Conservation (phyloP, 92 coral and sea anemone genomes). For the Ricordea florida region DNA sequence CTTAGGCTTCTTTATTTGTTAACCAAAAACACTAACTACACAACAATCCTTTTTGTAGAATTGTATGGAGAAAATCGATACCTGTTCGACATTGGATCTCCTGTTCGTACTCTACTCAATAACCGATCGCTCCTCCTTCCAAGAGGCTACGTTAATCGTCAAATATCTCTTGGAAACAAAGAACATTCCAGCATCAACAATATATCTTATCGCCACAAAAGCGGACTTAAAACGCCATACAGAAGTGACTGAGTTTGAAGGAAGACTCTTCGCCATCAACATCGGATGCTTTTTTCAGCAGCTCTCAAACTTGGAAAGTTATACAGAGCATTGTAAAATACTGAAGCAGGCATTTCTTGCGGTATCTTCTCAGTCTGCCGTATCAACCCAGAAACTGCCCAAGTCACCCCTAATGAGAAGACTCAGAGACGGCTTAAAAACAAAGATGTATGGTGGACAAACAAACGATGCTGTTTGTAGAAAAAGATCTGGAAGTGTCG, state of each 20-base stretch:
- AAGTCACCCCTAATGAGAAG: conserved; percentile 33
- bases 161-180: conserved; percentile 81
- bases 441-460: conserved; percentile 5
- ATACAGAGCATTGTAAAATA: conserved; percentile 68
- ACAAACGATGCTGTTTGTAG: neutral
- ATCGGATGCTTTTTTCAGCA: conserved; percentile 80
- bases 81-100: conserved; percentile 68
- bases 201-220: conserved; percentile 86
- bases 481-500: conserved; percentile 23
- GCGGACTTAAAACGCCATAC: conserved; percentile 82
- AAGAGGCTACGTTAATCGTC: conserved; percentile 81
- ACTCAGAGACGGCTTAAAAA: conserved; percentile 7
- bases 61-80: conserved; percentile 83
- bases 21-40: no score
- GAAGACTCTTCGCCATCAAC: conserved; percentile 87
- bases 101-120: conserved; percentile 88
- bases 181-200: conserved; percentile 56
- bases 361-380: no score
- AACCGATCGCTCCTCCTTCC: conserved; percentile 85
- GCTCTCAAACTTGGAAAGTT: conserved; percentile 81
- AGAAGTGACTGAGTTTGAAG: conserved; percentile 87
- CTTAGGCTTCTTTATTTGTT: no score
- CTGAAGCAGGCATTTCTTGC: conserved; percentile 62
- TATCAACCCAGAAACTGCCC: conserved; percentile 22
- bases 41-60: conserved; percentile 50